Conservation (phyloP, 2,797 vertebrate species). For the Podarcis lilfordi region DNA sequence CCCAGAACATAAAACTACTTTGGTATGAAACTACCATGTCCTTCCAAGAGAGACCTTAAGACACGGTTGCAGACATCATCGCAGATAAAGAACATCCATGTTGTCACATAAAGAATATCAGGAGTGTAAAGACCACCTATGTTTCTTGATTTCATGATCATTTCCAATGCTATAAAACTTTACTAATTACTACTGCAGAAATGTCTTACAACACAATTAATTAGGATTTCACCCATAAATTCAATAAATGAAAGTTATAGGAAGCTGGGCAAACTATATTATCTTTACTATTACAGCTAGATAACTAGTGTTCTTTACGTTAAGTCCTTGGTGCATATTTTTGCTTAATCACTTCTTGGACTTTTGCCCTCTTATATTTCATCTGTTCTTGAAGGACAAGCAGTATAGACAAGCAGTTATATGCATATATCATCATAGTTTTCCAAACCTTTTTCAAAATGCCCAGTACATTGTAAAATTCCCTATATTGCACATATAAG, state of each 20-base stretch:
- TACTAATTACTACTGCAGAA: not conserved
- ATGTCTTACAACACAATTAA: not conserved
- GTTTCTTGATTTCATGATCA: constrained; percentile 29
- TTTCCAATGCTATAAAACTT: constrained; percentile 39
- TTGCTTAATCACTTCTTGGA: not conserved
- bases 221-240: not conserved
- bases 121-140: not conserved
- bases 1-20: not conserved
- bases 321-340: not conserved
- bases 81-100: not conserved
- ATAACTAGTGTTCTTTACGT: not conserved
- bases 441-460: not conserved
- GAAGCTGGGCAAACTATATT: not conserved
- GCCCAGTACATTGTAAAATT: constrained; percentile 1
- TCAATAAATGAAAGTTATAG: not conserved
- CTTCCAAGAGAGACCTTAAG: constrained; percentile 37
- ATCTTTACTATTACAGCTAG: not conserved
- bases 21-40: not conserved
- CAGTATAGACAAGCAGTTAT: not conserved
- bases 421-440: not conserved
- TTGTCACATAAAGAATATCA: not conserved
- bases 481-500: constrained; percentile 4
- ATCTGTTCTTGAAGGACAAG: not conserved
- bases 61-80: not conserved
- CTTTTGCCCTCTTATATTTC: not conserved